phyloP scores from a whole-genome alignment of 2,888 invertebrate genomes.

The Hypselothyrea guttata region DNA sequence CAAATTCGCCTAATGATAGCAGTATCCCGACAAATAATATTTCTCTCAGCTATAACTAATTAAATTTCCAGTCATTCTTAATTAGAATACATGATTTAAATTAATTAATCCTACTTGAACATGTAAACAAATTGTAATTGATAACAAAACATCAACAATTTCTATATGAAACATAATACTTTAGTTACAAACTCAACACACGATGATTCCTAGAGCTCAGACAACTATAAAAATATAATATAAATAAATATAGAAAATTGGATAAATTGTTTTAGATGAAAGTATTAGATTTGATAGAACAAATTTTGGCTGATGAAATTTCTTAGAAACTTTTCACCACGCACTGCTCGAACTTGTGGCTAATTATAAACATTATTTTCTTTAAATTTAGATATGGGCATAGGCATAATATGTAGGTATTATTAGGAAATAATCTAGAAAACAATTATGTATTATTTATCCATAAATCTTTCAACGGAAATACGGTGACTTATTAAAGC shows the following conservation, averaged over 20 bases:
- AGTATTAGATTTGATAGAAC: too few species aligned
- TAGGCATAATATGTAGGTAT: too few species aligned
- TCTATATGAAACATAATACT: constrained; percentile 13
- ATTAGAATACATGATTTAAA: too few species aligned
- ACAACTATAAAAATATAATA: constrained; percentile 23
- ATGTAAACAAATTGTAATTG: too few species aligned
- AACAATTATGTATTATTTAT: background rate
- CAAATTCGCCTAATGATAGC: background rate
- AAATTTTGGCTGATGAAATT: constrained; percentile 54
- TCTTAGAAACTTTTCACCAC: constrained; percentile 23
- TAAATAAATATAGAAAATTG: background rate
- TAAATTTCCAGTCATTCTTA: too few species aligned
- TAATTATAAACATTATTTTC: constrained; percentile 40
- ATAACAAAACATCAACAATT: background rate
- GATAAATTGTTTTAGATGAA: too few species aligned
- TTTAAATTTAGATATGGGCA: background rate
- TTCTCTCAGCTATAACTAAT: too few species aligned
- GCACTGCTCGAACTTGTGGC: constrained; percentile 26
- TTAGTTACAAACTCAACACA: background rate
- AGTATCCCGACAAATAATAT: background rate
- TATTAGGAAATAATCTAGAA: too few species aligned
- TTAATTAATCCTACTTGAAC: too few species aligned
- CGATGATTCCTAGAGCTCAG: constrained; percentile 9
- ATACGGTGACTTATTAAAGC: constrained; percentile 8
- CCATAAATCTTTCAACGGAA: background rate